Percentiles rank a stretch among this genome's conserved stretches.
Conservation (phyloP, 2,888 invertebrate species). For the Sesia bembeciformis region DNA sequence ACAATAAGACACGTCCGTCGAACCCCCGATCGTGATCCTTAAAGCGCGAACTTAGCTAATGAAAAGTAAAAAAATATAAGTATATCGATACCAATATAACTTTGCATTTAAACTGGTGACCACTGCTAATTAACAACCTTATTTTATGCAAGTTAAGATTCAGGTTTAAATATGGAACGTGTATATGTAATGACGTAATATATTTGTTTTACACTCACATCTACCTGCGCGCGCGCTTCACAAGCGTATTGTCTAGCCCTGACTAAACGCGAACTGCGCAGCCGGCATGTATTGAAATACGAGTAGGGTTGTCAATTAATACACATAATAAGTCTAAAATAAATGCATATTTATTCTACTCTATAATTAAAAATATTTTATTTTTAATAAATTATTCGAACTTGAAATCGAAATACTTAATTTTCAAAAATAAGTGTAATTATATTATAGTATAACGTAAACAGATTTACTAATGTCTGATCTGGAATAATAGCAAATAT, state of each 20-base stretch:
- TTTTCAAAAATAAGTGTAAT: too few relatives aligned
- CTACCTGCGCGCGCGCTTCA: conserved; percentile 65
- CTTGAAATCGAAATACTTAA: too few relatives aligned
- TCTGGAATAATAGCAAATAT: too few relatives aligned
- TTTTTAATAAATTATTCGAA: too few relatives aligned
- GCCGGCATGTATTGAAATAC: conserved; percentile 42
- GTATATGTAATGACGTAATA: too few relatives aligned
- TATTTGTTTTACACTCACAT: conserved; percentile 18
- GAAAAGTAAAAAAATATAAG: conserved; percentile 62
- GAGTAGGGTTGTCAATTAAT: conserved; percentile 46
- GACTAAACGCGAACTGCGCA: conserved; percentile 57
- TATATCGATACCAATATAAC: conserved; percentile 42
- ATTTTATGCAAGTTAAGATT: too few relatives aligned
- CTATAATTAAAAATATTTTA: too few relatives aligned
- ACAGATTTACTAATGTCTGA: too few relatives aligned
- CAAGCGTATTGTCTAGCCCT: conserved; percentile 61
- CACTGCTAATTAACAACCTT: conserved; percentile 23
- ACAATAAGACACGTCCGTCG: conserved; percentile 63
- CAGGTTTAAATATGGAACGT: too few relatives aligned
- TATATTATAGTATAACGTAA: too few relatives aligned
- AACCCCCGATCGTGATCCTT: conserved; percentile 66
- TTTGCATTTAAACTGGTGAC: conserved; percentile 21
- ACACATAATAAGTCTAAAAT: conserved; percentile 5
- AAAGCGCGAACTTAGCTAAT: conserved; percentile 72
- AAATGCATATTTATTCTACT: too few relatives aligned